Base-by-base conservation (phyloP, 2,888 invertebrate genomes). In the Griposia aprilina region DNA sequence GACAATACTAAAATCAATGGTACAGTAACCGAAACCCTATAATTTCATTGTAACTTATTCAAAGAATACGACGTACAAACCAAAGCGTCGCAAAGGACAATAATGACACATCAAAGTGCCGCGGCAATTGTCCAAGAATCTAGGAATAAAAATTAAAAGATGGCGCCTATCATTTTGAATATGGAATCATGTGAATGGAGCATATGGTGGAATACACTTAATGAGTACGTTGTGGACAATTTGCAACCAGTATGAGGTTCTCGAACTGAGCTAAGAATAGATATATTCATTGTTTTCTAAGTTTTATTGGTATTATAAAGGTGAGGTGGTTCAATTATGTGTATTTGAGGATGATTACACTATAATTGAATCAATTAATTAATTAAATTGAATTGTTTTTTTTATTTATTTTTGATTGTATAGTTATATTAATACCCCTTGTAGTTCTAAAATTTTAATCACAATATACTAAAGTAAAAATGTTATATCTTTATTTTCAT, bases 151-250 rank as follows among this genome's bases (percentile, higher is more conserved):
- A 82, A 84, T 78, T 74, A 72, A 84, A 88, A 82, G 63, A 76
- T 65, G 71, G 77, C 63, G 48, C 20, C 66, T 67, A 59, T 63
- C 36, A 73, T 81, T 79, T 66, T 76, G 87, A 88, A 87, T 85
- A 87, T 71, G 23, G 36, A 86, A 87, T 80, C 20, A 74, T 88
- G 87, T 36, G 87, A 88, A 86, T n/a, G 55, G 1, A 20, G 26
- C 87, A 84, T 68, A 69, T 78, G 83, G 45, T 45, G 55, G 45
- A 82, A 76, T 74, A 74, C 36, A 80, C 52, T 76, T 67, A 69
- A 69, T 41, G 55, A 52, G 41, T 81, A n/a, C 55, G 62, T 30
- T 59, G 78, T 80, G 66, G 70, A 70, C 74, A 72, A 84, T 81
- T 84, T 79, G 74, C 78, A 78, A 77, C 15, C 50, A 63, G 36